phyloP scores from a whole-genome alignment of 2,797 vertebrate genomes.

The Betta splendens region DNA sequence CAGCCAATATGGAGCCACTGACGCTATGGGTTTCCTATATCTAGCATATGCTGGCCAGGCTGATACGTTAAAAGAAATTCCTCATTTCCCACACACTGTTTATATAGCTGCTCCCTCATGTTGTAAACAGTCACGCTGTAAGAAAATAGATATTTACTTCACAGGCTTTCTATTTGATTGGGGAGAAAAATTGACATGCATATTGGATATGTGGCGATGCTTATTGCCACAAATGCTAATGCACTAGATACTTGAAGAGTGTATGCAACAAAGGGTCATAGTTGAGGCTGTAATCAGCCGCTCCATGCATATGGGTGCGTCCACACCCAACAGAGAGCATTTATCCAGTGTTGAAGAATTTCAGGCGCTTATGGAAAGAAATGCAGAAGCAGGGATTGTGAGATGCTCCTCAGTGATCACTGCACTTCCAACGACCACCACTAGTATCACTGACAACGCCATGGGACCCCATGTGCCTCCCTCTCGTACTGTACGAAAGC shows the following conservation, averaged over 20 bases:
- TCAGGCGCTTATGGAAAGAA: slow-evolving; percentile 57
- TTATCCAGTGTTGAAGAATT: slow-evolving; percentile 51
- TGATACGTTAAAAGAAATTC: slow-evolving; percentile 81
- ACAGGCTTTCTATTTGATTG: slow-evolving; percentile 81
- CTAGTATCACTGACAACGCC: slow-evolving; percentile 38
- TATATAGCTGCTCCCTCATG: slow-evolving; percentile 68
- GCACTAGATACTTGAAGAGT: slow-evolving; percentile 37
- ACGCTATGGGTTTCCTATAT: slow-evolving; percentile 83
- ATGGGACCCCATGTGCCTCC: slow-evolving; percentile 21
- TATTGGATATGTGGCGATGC: slow-evolving; percentile 57
- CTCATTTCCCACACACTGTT: slow-evolving; percentile 73
- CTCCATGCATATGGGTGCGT: slow-evolving; percentile 18
- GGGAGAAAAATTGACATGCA: slow-evolving; percentile 68
- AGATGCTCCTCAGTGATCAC: slow-evolving; percentile 51
- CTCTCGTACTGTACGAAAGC: slow-evolving; percentile 20
- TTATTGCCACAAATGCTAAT: slow-evolving; percentile 65
- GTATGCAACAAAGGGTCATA: slow-evolving; percentile 2
- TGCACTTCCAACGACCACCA: slow-evolving; percentile 60
- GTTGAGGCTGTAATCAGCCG: slow-evolving; percentile 26
- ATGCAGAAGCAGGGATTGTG: slow-evolving; percentile 45
- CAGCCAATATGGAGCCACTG: slow-evolving; percentile 76
- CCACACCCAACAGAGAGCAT: slow-evolving; percentile 40
- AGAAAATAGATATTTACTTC: slow-evolving; percentile 79
- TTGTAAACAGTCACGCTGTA: slow-evolving; percentile 71
- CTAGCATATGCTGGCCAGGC: slow-evolving; percentile 79